Percentiles rank a stretch among this genome's conserved stretches.
These are phyloP conservation scores for Hermaeophaga mercurialis DNA, from an alignment of 2,888 invertebrate species.

Conservation along the genomic window DNA sequence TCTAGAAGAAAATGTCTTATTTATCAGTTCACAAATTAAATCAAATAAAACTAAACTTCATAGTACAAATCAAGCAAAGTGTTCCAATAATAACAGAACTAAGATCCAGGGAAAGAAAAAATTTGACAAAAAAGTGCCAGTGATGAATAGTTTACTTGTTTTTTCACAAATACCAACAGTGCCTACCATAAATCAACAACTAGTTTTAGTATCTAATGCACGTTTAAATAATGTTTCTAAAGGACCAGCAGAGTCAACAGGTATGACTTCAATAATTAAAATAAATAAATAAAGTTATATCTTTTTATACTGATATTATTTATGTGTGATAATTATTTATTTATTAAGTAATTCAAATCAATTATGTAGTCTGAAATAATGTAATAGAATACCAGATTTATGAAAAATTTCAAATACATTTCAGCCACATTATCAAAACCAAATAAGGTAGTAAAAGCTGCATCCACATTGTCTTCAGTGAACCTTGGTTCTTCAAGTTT, in stretches of 20 bases:
- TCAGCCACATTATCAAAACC: slow-evolving; percentile 25
- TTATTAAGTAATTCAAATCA: too few relatives aligned
- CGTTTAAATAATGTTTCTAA: slow-evolving; percentile 34
- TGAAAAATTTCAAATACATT: too few relatives aligned
- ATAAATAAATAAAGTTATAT: too few relatives aligned
- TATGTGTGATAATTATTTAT: too few relatives aligned
- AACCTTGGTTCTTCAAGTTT: slow-evolving; percentile 44
- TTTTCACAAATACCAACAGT: slow-evolving; percentile 36
- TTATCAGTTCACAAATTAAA: slow-evolving; percentile 13
- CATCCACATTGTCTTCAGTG: slow-evolving; percentile 33
- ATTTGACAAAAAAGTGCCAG: slow-evolving; percentile 22
- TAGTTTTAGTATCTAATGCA: slow-evolving; percentile 41
- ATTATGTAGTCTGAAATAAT: too few relatives aligned
- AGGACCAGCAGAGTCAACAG: slow-evolving; percentile 27
- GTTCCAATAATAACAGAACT: slow-evolving; percentile 5
- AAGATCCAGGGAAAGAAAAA: slow-evolving; percentile 33
- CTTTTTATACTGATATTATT: too few relatives aligned
- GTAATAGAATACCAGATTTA: too few relatives aligned
- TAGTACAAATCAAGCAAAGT: slow-evolving; percentile 18
- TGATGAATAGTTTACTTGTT: slow-evolving; percentile 40
- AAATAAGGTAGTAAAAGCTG: too few relatives aligned
- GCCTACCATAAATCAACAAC: slow-evolving; percentile 35
- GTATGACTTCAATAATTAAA: too few relatives aligned
- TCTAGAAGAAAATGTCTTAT: slow-evolving; percentile 41
- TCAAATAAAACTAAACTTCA: slow-evolving; percentile 24